Evolutionary conservation across 1,140 invertebrate genomes (phyloP).

Genomic region (Pogonognathellus flavescens): DNA sequence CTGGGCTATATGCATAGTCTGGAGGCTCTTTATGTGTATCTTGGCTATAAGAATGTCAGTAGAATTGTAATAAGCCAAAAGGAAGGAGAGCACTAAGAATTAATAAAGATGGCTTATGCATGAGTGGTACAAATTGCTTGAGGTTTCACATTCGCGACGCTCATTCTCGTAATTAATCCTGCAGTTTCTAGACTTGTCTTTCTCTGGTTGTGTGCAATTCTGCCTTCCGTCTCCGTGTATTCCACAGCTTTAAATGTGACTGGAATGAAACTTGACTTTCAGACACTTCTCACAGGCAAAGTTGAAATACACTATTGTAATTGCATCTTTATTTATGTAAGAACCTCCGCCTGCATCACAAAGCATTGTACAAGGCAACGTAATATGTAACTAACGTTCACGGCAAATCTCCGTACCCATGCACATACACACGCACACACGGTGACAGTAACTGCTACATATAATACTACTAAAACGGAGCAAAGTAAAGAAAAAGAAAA

Average conservation of each 20-base stretch:
- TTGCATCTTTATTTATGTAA: conserved; percentile 50
- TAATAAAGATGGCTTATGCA: conserved; percentile 50
- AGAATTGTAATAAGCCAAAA: conserved; percentile 45
- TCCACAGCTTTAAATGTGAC: conserved; percentile 32
- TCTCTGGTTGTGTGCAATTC: conserved; percentile 30
- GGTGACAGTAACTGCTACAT: too few relatives aligned
- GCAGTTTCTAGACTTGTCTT: conserved; percentile 43
- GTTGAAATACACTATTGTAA: conserved; percentile 50
- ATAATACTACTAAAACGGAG: not conserved
- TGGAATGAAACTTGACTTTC: conserved; percentile 48
- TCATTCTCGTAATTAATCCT: conserved; percentile 50
- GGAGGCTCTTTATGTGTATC: not conserved
- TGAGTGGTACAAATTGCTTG: conserved; percentile 49
- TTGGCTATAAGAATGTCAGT: conserved; percentile 19
- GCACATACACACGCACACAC: too few relatives aligned
- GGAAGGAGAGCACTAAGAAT: conserved; percentile 49
- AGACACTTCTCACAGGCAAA: conserved; percentile 46
- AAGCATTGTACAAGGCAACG: conserved; percentile 9
- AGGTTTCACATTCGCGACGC: conserved; percentile 49
- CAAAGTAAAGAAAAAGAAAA: conserved; percentile 3
- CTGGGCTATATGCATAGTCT: not conserved
- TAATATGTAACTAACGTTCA: not conserved
- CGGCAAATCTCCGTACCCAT: too few relatives aligned
- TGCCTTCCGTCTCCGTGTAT: conserved; percentile 8
- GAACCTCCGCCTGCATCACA: conserved; percentile 44